These are phyloP conservation scores for Euzophera pinguis DNA, from an alignment of 2,888 invertebrate genomes.

Conservation along the genomic window DNA sequence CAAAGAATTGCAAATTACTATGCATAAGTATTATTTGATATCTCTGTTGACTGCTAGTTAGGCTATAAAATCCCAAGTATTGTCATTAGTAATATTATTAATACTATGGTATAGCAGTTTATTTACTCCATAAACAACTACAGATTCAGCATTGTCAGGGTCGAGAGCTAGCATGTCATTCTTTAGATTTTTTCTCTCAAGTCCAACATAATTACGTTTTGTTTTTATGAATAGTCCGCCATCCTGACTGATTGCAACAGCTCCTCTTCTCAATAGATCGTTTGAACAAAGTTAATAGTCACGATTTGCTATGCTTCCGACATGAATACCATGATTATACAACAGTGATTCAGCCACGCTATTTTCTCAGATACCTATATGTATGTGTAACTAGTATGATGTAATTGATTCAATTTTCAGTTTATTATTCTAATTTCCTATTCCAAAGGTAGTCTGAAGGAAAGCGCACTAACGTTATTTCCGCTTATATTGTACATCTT, in stretches of 20 bases:
- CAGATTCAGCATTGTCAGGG: constrained; percentile 3
- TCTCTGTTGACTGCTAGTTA: neutral
- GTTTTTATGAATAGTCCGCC: constrained; percentile 11
- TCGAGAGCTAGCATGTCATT: constrained; percentile 1
- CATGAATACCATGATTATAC: constrained; percentile 19
- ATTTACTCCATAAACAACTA: constrained; percentile 12
- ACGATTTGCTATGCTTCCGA: constrained; percentile 32
- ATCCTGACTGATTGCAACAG: constrained; percentile 48
- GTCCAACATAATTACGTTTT: constrained; percentile 3
- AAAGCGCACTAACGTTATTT: too few species aligned
- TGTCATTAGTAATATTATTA: too few species aligned
- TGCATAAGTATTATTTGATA: neutral
- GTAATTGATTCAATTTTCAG: too few species aligned
- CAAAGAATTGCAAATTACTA: neutral
- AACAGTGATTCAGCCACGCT: constrained; percentile 18
- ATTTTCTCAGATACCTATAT: neutral
- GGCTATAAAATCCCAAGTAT: neutral
- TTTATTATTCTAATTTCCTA: too few species aligned
- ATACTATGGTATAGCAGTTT: neutral
- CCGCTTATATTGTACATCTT: too few species aligned
- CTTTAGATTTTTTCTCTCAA: constrained; percentile 7
- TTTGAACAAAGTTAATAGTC: constrained; percentile 22
- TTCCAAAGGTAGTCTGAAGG: too few species aligned
- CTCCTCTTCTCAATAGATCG: constrained; percentile 23
- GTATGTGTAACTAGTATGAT: too few species aligned